A percentile compares a stretch with the other conserved stretches of the same genome.
phyloP scores from a whole-genome alignment of 2,888 invertebrate species.

The Lycophotia porphyrea region DNA sequence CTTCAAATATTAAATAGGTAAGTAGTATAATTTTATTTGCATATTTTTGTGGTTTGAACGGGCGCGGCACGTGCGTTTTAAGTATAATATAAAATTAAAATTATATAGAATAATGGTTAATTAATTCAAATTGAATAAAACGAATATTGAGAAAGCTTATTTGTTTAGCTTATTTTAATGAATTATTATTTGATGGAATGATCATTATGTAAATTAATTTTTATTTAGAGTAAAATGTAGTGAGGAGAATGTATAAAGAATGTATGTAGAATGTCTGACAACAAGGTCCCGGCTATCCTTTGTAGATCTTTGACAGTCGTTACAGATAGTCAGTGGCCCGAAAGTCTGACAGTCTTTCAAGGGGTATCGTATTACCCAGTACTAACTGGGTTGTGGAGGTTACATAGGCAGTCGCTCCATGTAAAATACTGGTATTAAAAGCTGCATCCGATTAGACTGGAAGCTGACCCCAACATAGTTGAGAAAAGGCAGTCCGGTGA shows the following conservation, averaged over 20 bases:
- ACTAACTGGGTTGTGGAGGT: background rate
- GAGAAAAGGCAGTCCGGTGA: background rate
- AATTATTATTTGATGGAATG: background rate
- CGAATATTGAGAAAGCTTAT: background rate
- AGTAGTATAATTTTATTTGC: constrained; percentile 50
- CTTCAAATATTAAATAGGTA: constrained; percentile 5
- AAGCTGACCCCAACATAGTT: background rate
- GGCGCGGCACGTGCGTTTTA: constrained; percentile 12
- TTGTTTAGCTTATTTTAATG: background rate
- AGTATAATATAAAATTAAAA: background rate
- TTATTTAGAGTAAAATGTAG: too few species aligned
- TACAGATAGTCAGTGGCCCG: background rate
- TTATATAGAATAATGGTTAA: too few species aligned
- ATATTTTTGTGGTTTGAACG: constrained; percentile 27
- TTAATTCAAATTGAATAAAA: background rate
- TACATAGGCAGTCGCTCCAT: too few species aligned
- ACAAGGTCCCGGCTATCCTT: too few species aligned
- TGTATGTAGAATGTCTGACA: too few species aligned
- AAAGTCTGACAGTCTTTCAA: background rate
- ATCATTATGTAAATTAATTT: background rate
- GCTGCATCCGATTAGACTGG: background rate
- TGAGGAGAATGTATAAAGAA: too few species aligned
- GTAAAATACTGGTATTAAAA: background rate
- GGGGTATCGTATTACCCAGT: background rate
- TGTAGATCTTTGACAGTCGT: too few species aligned